phyloP scores from a whole-genome alignment of 2,113 vertebrate species.

The Thomomys bottae region DNA sequence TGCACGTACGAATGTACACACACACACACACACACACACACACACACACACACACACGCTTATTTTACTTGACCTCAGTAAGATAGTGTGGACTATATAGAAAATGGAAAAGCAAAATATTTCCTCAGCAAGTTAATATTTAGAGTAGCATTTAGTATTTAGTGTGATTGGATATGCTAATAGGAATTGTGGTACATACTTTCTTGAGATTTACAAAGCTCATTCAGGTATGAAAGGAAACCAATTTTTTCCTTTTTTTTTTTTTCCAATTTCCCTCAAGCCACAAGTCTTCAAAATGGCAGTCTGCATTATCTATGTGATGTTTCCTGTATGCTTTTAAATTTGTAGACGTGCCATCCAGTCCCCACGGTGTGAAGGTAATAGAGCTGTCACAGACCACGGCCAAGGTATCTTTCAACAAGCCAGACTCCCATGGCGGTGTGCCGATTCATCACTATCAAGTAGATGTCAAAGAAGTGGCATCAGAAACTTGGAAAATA shows the following conservation, averaged over 20 bases:
- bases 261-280: background rate
- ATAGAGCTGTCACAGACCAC: constrained; percentile 94
- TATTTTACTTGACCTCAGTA: background rate
- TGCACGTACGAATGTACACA: background rate
- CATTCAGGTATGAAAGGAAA: background rate
- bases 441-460: constrained; percentile 98
- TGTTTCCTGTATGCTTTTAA: background rate
- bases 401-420: constrained; percentile 94
- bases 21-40: background rate
- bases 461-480: constrained; percentile 94
- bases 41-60: fast-evolving
- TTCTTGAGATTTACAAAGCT: background rate
- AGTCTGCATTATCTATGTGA: background rate
- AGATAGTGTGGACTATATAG: background rate
- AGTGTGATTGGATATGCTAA: background rate
- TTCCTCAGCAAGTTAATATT: background rate
- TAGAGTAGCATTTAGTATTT: background rate
- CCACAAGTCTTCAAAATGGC: background rate
- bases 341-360: constrained; percentile 94
- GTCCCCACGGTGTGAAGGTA: constrained; percentile 93
- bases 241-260: background rate
- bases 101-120: background rate
- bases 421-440: constrained; percentile 97
- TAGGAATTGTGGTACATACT: background rate
- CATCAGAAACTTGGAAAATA: constrained; percentile 94